Conservation (phyloP, 2,888 invertebrate genomes). For the Coelinius sp. region DNA sequence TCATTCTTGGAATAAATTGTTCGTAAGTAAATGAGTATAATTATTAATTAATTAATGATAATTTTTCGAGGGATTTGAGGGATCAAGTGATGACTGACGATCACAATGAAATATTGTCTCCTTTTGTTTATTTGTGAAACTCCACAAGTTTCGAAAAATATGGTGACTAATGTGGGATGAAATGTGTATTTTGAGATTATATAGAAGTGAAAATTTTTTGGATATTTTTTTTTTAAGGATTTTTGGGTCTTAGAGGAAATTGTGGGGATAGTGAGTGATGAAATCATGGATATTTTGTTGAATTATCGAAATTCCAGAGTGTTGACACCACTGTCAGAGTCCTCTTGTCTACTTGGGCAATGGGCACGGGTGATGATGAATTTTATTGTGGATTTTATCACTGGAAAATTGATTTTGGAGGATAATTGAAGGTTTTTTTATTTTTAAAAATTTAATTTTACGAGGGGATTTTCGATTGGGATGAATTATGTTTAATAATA, state of each 20-base stretch:
- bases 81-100: not conserved
- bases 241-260: not conserved
- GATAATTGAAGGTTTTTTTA: not conserved
- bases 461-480: too few species aligned
- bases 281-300: slow-evolving; percentile 52
- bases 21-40: slow-evolving; percentile 39
- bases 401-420: not conserved
- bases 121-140: slow-evolving; percentile 65
- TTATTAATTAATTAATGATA: slow-evolving; percentile 1
- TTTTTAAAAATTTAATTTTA: too few species aligned
- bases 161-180: slow-evolving; percentile 45
- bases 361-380: not conserved
- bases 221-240: not conserved
- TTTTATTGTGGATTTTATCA: not conserved
- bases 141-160: slow-evolving; percentile 52
- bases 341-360: slow-evolving; percentile 47
- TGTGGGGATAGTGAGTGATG: slow-evolving; percentile 4
- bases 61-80: not conserved
- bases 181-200: slow-evolving; percentile 23
- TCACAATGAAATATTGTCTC: slow-evolving; percentile 32
- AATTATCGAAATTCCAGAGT: slow-evolving; percentile 66
- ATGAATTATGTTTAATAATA: too few species aligned
- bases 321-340: slow-evolving; percentile 65
- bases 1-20: slow-evolving; percentile 20
- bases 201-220: not conserved